These are phyloP conservation scores for Thunnus maccoyii DNA, from an alignment of 2,113 vertebrate genomes.

Conservation along the genomic window DNA sequence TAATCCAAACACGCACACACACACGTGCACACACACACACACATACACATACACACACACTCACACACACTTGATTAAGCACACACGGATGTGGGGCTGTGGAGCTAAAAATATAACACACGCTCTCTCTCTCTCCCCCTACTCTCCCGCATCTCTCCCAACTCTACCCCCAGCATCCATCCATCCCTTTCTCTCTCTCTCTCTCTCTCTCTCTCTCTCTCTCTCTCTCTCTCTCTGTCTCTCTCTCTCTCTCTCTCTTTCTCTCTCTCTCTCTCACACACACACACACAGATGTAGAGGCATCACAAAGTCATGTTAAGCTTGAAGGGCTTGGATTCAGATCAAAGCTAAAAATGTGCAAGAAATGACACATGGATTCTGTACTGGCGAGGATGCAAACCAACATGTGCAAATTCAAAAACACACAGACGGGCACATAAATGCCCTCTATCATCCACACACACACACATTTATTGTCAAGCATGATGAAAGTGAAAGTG, in stretches of 20 bases:
- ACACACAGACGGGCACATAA: conserved; percentile 33
- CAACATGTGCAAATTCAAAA: conserved; percentile 46
- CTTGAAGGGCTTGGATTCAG: conserved; percentile 67
- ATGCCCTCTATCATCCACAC: conserved; percentile 15
- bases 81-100: conserved; percentile 74
- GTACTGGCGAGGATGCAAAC: conserved; percentile 41
- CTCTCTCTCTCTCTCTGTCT: conserved; percentile 3
- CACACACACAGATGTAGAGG: conserved; percentile 30
- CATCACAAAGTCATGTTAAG: conserved; percentile 70
- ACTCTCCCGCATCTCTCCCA: conserved; percentile 29
- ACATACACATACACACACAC: conserved; percentile 30
- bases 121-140: conserved; percentile 49
- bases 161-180: conserved; percentile 58
- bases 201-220: conserved; percentile 10
- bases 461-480: neutral
- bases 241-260: conserved; percentile 8
- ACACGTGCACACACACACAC: conserved; percentile 10
- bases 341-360: conserved; percentile 71
- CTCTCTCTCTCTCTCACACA: conserved; percentile 1
- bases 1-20: conserved; percentile 73
- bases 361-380: conserved; percentile 58
- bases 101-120: conserved; percentile 80
- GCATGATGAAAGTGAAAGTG: neutral
- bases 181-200: neutral
- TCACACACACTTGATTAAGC: conserved; percentile 73